Conservation (phyloP, 92 coral and sea anemone genomes). For the Siderastrea siderea region DNA sequence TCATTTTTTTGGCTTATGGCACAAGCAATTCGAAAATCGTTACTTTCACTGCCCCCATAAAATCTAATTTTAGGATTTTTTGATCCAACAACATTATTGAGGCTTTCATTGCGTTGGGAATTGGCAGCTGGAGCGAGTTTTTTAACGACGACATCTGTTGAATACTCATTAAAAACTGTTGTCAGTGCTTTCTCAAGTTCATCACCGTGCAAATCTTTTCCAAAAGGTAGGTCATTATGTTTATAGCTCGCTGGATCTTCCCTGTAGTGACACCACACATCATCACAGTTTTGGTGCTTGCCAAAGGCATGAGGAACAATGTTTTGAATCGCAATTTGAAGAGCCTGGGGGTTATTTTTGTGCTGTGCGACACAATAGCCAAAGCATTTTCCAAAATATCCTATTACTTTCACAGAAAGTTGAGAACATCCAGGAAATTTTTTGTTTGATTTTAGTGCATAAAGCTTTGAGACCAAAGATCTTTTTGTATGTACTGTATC, state of each 20-base stretch:
- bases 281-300: slow-evolving; percentile 31
- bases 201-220: slow-evolving; percentile 47
- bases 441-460: slow-evolving; percentile 8
- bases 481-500: slow-evolving; percentile 60
- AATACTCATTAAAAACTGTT: slow-evolving; percentile 13
- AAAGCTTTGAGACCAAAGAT: slow-evolving; percentile 30
- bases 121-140: slow-evolving; percentile 38
- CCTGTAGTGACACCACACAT: slow-evolving; percentile 36
- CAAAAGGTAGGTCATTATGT: slow-evolving; percentile 45
- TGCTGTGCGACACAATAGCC: too few species aligned
- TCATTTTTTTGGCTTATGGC: slow-evolving; percentile 56
- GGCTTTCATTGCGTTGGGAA: slow-evolving; percentile 37
- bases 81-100: slow-evolving; percentile 54
- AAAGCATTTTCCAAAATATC: slow-evolving; percentile 51
- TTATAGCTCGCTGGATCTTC: slow-evolving; percentile 24
- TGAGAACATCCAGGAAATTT: slow-evolving; percentile 36
- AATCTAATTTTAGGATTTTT: slow-evolving; percentile 58
- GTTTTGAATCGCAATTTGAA: slow-evolving; percentile 25
- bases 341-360: too few species aligned
- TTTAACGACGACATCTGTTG: slow-evolving; percentile 19
- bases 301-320: slow-evolving; percentile 69
- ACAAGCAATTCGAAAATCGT: slow-evolving; percentile 64
- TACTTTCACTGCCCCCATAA: slow-evolving; percentile 73
- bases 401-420: slow-evolving; percentile 31
- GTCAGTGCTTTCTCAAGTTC: slow-evolving; percentile 6